Base-by-base conservation (phyloP, 2,113 vertebrate genomes). In the Sphaerodactylus townsendi region DNA sequence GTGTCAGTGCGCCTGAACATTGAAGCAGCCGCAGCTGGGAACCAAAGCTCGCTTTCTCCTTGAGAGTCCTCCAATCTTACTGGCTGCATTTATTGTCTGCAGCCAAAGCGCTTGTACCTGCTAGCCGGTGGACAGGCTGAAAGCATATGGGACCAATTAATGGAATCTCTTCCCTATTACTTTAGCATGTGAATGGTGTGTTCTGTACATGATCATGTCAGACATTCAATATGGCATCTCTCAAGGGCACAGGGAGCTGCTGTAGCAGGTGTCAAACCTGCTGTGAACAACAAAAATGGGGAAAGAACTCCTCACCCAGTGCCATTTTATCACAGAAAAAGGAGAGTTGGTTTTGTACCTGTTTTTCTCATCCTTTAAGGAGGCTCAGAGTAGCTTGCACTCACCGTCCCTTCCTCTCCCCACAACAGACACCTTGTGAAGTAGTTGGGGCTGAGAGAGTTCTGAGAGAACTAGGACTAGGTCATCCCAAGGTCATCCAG, bases 11-110 rank as follows among this genome's bases (percentile, higher is more conserved):
- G n/a, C 28, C n/a, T 84, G 75, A 71, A 84, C 78, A 71, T 35
- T 62, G 56, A 56, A 44, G 66, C 69, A 82, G 35, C 62, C 80
- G 76, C 85, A 86, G 79, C 73, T 81, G 78, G 69, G 72, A 86
- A 46, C 68, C 72, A 76, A 81, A 6, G n/a, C 65, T 81, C 25
- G 70, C 72, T 70, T 81, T 5, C 81, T 71, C 70, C 17, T 75
- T 74, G 30, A 64, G 13, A 37, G 39, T 71, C 66, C 81, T 81
- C 64, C 50, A 46, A 35, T 75, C 17, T 86, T 35, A 2, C 68
- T 76, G n/a, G 28, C n/a, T 81, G 87, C 71, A 0, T 6, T 30
- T 50, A 6, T 35, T 56, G 59, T n/a, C 37, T 79, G 28, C 30
- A 39, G 14, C 33, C 30, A 59, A 79, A 83, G 37, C n/a, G 14